Base-by-base conservation (phyloP, 2,797 vertebrate species). In the Champsocephalus esox region DNA sequence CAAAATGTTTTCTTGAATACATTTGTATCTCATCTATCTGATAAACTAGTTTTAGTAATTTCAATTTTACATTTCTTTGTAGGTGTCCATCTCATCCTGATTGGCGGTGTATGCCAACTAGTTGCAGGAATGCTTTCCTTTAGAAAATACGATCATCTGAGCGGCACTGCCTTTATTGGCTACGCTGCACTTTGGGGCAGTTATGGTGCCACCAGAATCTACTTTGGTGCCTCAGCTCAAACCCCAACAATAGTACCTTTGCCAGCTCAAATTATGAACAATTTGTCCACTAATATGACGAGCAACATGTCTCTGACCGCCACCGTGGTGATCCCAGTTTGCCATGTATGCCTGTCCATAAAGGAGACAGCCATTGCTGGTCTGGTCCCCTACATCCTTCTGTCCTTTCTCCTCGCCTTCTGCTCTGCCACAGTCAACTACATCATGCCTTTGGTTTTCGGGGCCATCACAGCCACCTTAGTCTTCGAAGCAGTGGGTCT, bases 391-490 rank as follows among this genome's bases (percentile, higher is more conserved):
- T 97, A 96, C 34, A 96, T 96, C 32, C 68, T 95, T 38, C 93
- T 97, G 44, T 96, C 96, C 9, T 94, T 95, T 63, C 85, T 97
- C 68, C 87, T 97, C 3, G 88, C 95, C 61, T 97, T 97, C 89
- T 97, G 97, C 88, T 97, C 96, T 0, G 96, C 96, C 82, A 97
- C 96, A 0, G 94, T 97, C 61, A 98, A 95, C 88, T 96, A 96
- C 89, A 96, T 98, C 86, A 97, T 97, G 96, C 97, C 96, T 34
- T 97, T 97, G 88, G 95, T 97, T 43, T 97, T 97, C 16, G 96
- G 96, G 19, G 94, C 96, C 81, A 95, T 97, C 28, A 95, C 95
- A 0, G 81, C 92, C 4, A 94, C 96, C 5, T 82, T 98, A 79
- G 56, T 96, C 50, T 98, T 98, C 52, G 97, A 98, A 90, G 96